Evolutionary conservation across 1,140 invertebrate genomes (phyloP), one percentile per base, ranked within the genome.

Genomic region (Ips nitidus): DNA sequence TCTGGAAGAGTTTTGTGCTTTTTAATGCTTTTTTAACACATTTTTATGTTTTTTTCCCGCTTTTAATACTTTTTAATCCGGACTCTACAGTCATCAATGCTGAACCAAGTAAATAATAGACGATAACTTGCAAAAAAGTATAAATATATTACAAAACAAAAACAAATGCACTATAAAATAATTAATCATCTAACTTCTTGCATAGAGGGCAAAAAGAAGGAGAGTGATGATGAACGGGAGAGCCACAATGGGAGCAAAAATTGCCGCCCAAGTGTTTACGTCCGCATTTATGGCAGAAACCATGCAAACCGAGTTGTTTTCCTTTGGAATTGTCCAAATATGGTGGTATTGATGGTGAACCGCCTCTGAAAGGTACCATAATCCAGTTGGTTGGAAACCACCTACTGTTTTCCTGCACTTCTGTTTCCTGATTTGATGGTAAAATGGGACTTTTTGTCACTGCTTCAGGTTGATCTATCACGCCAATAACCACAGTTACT

Each of bases 271-370:
- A 2, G 39, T 52, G 2, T 37, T 39, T 37, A 6, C 42, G 47
- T 37, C 60, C 60, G 40, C 43, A 63, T 7, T 63, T 63, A 1
- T n/a, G 7, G 45, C 43, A 63, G 38, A 39, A 50, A 7, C 45
- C 45, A 8, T 50, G 6, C 1, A 1, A 6, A 50, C 1, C 45
- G 1, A 50, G 22, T 3, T 8, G 2, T 22, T 50, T 22, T 50
- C 7, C 7, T 3, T 50, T 50, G 6, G 45, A 3, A 2, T 8
- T 22, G 6, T 8, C 45, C 3, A 8, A 8, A 2, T 8, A 2
- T 6, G 22, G 3, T 1, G 7, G 7, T 6, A 50, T 22, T 22
- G 22, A 3, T 50, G 45, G 45, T 8, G 45, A 6, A 22, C 6
- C 45, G 1, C 45, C 45, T 1, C 22, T 6, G 3, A 2, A 50